A percentile compares a stretch with the other conserved stretches of the same genome.
phyloP scores from a whole-genome alignment of 1,140 invertebrate genomes.

The Callitettix versicolor region DNA sequence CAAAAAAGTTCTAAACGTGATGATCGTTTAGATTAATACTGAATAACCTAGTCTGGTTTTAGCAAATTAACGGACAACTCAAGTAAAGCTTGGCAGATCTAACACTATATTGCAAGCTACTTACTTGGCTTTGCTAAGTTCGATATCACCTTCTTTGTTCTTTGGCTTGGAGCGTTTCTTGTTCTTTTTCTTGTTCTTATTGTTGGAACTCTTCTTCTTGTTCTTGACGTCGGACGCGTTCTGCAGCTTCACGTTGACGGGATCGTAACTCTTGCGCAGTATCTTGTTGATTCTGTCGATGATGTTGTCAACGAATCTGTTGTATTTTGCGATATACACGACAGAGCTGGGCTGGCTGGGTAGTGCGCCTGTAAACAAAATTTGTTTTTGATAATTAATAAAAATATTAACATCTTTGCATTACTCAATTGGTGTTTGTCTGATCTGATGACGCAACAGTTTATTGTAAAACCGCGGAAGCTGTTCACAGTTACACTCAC shows the following conservation, averaged over 20 bases:
- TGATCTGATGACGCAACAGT: too few relatives aligned
- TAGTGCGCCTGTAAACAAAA: constrained; percentile 14
- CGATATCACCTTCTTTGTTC: constrained; percentile 13
- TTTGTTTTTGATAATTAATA: too few relatives aligned
- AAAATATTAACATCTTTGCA: too few relatives aligned
- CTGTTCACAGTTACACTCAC: too few relatives aligned
- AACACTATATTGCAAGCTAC: too few relatives aligned
- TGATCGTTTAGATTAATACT: too few relatives aligned
- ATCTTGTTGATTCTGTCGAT: constrained; percentile 67
- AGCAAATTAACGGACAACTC: too few relatives aligned
- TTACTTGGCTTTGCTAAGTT: not conserved
- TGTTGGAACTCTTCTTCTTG: constrained; percentile 18
- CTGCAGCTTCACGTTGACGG: constrained; percentile 66
- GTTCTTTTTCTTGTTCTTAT: constrained; percentile 22
- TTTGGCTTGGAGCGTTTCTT: constrained; percentile 18
- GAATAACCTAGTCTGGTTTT: too few relatives aligned
- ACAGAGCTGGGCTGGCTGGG: constrained; percentile 26
- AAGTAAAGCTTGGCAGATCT: too few relatives aligned
- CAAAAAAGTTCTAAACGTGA: too few relatives aligned
- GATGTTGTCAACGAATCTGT: constrained; percentile 70
- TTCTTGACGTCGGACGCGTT: constrained; percentile 40
- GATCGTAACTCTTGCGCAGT: constrained; percentile 63
- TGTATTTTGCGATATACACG: constrained; percentile 65
- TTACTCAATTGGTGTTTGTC: too few relatives aligned
- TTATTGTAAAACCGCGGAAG: too few relatives aligned